A percentile compares a stretch with the other conserved stretches of the same genome.
These are phyloP conservation scores for Crotalus helleri DNA, from an alignment of 2,113 vertebrate genomes.

Conservation along the genomic window DNA sequence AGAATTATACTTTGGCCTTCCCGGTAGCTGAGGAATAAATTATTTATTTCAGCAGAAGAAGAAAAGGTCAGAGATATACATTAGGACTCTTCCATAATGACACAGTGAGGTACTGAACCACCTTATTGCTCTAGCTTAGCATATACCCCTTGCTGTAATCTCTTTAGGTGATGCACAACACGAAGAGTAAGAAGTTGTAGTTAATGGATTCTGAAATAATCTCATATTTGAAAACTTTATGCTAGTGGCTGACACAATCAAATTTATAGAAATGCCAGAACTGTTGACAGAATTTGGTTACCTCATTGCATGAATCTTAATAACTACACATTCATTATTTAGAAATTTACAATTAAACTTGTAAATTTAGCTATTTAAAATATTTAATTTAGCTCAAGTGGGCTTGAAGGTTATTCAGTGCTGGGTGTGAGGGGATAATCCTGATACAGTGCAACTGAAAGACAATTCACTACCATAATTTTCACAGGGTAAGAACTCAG, in stretches of 20 bases:
- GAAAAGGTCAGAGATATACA: conserved; percentile 12
- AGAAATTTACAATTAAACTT: background rate
- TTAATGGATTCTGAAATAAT: background rate
- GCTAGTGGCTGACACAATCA: background rate
- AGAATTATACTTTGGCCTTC: conserved; percentile 22
- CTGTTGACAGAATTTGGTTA: background rate
- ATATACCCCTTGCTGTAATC: background rate
- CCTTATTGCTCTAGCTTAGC: background rate
- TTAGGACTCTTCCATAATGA: conserved; percentile 6
- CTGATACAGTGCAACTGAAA: background rate
- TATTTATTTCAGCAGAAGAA: conserved; percentile 26
- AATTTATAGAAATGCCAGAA: background rate
- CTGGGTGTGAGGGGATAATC: background rate
- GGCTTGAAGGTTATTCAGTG: background rate
- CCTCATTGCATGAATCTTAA: background rate
- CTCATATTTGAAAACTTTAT: background rate
- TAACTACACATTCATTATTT: background rate
- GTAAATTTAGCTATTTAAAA: background rate
- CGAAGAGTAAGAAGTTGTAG: background rate
- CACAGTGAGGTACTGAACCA: background rate
- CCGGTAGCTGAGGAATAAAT: conserved; percentile 19
- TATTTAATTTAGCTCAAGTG: background rate
- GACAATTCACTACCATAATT: background rate
- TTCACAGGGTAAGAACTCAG: background rate
- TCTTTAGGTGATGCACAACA: conserved; percentile 5